Base-by-base conservation (phyloP, 2,797 vertebrate genomes). In the Trachurus trachurus region DNA sequence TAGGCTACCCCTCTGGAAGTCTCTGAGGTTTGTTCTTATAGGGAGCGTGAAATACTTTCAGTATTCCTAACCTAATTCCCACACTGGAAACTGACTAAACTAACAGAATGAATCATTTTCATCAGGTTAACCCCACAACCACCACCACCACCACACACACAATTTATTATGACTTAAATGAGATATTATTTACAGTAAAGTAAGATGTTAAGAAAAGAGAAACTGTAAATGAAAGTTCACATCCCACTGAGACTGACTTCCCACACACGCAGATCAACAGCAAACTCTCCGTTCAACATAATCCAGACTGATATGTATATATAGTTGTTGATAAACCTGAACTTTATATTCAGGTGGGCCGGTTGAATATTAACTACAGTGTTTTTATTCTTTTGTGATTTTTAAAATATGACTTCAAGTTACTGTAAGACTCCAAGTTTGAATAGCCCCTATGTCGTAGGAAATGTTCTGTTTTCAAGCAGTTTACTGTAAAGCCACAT, bases 231-330 rank as follows among this genome's bases (percentile, higher is more conserved):
- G n/a, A 40, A 16, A 49, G 10, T 5, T 52, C 34, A 52, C 52
- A 57, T 64, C 13, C 19, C 13, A 60, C 26, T 68, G 9, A 65
- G 61, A 26, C 6, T 21, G 26, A 52, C 40, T 42, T 71, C 63
- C 47, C 34, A 60, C 31, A 52, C 69, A 39, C 11, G 29, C 7
- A 42, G 22, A 9, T n/a, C 60, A 66, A 9, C 31, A 42, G 54
- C 31, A 62, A 70, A 59, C 16, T 26, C 21, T 37, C 9, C 62
- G 2, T 39, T 61, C 50, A 53, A 50, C 54, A 22, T 22, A 22
- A 49, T 37, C 3, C n/a, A 52, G 21, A 57, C 16, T 21, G 4
- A 61, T 44, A 26, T 26, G 1, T 57, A 45, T 29, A 22, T 39
- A 12, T 2, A 47, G 16, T 17, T 47, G 16, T 17, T 54, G 29